phyloP scores from a whole-genome alignment of 2,113 vertebrate species.

The Chrysemys picta region DNA sequence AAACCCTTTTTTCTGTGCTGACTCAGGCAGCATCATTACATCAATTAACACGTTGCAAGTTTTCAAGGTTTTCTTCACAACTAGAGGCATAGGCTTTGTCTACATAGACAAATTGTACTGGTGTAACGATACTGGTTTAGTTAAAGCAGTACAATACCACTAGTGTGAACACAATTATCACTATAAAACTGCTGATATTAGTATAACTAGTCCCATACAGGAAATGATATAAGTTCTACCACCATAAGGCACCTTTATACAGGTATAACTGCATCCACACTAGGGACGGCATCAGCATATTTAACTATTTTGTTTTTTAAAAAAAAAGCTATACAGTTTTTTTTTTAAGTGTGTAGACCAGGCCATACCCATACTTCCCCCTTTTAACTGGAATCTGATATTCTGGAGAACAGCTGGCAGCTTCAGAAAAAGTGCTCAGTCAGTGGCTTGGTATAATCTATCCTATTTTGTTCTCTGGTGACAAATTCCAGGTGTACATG shows the following conservation, averaged over 20 bases:
- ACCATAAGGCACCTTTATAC: background rate
- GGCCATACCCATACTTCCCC: background rate
- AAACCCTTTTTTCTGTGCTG: background rate
- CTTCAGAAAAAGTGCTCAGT: constrained; percentile 7
- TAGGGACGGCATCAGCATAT: background rate
- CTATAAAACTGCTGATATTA: background rate
- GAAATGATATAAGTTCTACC: background rate
- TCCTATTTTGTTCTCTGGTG: background rate
- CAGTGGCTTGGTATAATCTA: background rate
- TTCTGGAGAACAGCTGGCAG: background rate
- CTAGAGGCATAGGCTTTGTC: background rate
- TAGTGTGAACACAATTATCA: background rate
- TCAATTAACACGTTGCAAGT: background rate
- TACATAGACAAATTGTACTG: background rate
- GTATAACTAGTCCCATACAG: background rate
- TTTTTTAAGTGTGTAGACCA: background rate
- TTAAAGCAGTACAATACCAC: background rate
- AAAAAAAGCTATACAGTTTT: background rate
- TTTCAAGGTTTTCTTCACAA: background rate
- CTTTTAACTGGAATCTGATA: background rate
- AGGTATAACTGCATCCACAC: background rate
- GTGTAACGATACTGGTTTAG: background rate
- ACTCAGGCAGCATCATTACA: background rate
- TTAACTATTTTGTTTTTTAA: background rate
- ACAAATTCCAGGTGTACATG: background rate